Conservation (phyloP, 2,113 vertebrate genomes). For the Microtus ochrogaster region DNA sequence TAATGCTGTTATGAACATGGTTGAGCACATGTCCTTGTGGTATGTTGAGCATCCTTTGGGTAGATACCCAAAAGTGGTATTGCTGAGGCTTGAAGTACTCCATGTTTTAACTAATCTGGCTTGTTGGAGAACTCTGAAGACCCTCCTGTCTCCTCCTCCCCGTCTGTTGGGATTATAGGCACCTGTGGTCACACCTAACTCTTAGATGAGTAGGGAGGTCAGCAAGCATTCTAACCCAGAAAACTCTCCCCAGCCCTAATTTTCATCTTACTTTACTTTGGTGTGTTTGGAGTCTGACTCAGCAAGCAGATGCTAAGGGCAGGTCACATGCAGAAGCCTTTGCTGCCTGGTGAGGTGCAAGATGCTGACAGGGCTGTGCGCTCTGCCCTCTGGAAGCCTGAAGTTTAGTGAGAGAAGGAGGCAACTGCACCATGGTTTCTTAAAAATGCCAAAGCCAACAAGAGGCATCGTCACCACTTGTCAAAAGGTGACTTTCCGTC, state of each 20-base stretch:
- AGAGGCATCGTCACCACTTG: not conserved
- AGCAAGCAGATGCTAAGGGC: not conserved
- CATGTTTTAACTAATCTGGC: not conserved
- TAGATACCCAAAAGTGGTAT: too few relatives aligned
- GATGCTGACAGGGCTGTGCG: too few relatives aligned
- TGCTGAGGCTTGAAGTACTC: too few relatives aligned
- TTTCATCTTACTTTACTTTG: not conserved
- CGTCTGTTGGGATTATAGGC: not conserved
- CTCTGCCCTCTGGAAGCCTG: not conserved
- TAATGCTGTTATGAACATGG: too few relatives aligned
- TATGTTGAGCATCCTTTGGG: too few relatives aligned
- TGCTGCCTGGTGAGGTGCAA: not conserved
- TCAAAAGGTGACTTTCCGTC: not conserved
- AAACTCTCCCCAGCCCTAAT: not conserved
- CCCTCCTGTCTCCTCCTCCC: not conserved
- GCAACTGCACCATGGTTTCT: not conserved
- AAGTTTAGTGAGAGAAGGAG: accelerated
- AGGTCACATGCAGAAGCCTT: accelerated
- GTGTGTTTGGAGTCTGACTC: not conserved
- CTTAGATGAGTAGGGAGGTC: too few relatives aligned
- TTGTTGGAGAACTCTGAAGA: not conserved
- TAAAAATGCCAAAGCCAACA: not conserved
- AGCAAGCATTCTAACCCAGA: not conserved
- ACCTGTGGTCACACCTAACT: too few relatives aligned
- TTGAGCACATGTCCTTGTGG: too few relatives aligned